phyloP scores from a whole-genome alignment of 2,113 vertebrate species.

The western clawed frog (Xenopus tropicalis) region UCB_Xtro_10.0 CM004444.2:128061501-128062000 shows the following conservation, averaged over 20 bases:
- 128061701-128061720: slow-evolving; percentile 97
- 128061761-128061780: slow-evolving; percentile 98
- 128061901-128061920: slow-evolving; percentile 96
- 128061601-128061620: slow-evolving; percentile 98
- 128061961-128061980: slow-evolving; percentile 95
- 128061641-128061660: slow-evolving; percentile 98
- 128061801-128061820: slow-evolving; percentile 97
- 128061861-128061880: slow-evolving; percentile 98
- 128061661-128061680: slow-evolving; percentile 97
- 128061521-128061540: slow-evolving; percentile 95
- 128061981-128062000: slow-evolving; percentile 96
- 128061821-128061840: slow-evolving; percentile 96
- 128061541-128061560: slow-evolving; percentile 94
- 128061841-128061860: slow-evolving; percentile 94
- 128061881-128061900: slow-evolving; percentile 97
- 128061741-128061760: slow-evolving; percentile 97
- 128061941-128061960: slow-evolving; percentile 98
- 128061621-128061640: slow-evolving; percentile 97
- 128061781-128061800: slow-evolving; percentile 95
- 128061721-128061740: slow-evolving; percentile 97
- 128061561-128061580: slow-evolving; percentile 95
- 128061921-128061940: slow-evolving; percentile 91
- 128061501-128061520: slow-evolving; percentile 91
- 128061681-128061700: slow-evolving; percentile 97
- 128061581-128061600: slow-evolving; percentile 89